Evolutionary conservation across 2,797 vertebrate species (phyloP).

Genomic region (Karalla daura): DNA sequence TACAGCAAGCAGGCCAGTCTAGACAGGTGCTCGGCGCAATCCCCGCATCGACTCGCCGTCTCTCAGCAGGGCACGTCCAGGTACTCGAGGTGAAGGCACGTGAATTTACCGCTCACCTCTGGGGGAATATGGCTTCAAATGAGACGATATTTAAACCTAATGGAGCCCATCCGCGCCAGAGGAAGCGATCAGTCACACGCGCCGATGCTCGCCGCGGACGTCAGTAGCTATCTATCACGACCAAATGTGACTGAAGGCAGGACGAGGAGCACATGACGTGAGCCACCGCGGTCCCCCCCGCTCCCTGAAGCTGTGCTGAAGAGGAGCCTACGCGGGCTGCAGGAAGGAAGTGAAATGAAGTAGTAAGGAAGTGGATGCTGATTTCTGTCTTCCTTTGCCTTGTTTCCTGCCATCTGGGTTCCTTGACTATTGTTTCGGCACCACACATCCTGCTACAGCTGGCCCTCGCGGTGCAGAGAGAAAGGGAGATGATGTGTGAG

Average conservation of each 20-base stretch:
- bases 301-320: constrained; percentile 52
- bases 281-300: constrained; percentile 19
- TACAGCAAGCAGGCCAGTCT: constrained; percentile 71
- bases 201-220: not conserved
- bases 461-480: constrained; percentile 50
- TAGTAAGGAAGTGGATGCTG: constrained; percentile 78
- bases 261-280: constrained; percentile 28
- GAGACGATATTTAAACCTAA: constrained; percentile 11
- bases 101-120: not conserved
- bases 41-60: constrained; percentile 43
- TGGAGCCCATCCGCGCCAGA: constrained; percentile 12
- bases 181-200: not conserved
- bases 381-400: constrained; percentile 77
- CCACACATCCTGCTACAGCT: constrained; percentile 80
- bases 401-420: constrained; percentile 85
- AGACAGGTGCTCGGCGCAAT: constrained; percentile 73
- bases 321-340: constrained; percentile 57
- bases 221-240: constrained; percentile 16
- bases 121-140: not conserved
- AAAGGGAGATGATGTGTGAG: constrained; percentile 43
- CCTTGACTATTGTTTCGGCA: constrained; percentile 79
- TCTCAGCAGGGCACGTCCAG: constrained; percentile 26
- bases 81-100: constrained; percentile 3
- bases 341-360: constrained; percentile 81
- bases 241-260: constrained; percentile 9